These are phyloP conservation scores for Nomada goodeniana DNA, from an alignment of 2,888 invertebrate species.

Conservation along the genomic window DNA sequence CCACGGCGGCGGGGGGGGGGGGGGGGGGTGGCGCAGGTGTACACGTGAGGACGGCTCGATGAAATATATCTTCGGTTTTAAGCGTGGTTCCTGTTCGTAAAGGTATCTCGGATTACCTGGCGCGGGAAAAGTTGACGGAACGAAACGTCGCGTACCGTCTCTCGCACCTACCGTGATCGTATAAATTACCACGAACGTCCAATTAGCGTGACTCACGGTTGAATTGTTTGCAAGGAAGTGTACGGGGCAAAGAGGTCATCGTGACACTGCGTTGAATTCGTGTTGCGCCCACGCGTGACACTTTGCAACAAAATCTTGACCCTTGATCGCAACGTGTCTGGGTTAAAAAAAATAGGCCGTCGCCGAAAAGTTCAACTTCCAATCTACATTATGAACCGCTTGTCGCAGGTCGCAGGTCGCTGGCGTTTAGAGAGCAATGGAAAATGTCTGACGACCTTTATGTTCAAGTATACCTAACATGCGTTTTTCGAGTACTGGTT, in stretches of 20 bases:
- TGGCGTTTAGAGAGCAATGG: no score
- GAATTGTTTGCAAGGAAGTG: constrained; percentile 40
- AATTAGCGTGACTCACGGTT: constrained; percentile 71
- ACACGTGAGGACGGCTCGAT: constrained; percentile 36
- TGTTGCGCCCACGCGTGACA: constrained; percentile 25
- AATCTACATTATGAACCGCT: no score
- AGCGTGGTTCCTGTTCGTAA: constrained; percentile 35
- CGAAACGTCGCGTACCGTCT: constrained; percentile 33
- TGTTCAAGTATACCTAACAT: no score
- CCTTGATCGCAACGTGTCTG: not conserved
- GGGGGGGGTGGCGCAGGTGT: no score
- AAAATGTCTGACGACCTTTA: no score
- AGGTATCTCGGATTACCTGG: constrained; percentile 37
- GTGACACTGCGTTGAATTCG: not conserved
- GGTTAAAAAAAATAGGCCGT: no score
- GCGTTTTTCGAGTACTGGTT: no score
- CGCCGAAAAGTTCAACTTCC: no score
- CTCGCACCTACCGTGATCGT: constrained; percentile 57
- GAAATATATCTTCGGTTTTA: constrained; percentile 45
- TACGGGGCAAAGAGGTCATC: not conserved
- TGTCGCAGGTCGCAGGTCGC: no score
- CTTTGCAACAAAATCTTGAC: constrained; percentile 17
- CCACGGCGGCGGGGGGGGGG: not conserved
- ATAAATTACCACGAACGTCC: constrained; percentile 72
- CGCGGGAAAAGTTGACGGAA: constrained; percentile 28